Conservation (phyloP, 2,113 vertebrate species). For the Todiramphus saurophagus region DNA sequence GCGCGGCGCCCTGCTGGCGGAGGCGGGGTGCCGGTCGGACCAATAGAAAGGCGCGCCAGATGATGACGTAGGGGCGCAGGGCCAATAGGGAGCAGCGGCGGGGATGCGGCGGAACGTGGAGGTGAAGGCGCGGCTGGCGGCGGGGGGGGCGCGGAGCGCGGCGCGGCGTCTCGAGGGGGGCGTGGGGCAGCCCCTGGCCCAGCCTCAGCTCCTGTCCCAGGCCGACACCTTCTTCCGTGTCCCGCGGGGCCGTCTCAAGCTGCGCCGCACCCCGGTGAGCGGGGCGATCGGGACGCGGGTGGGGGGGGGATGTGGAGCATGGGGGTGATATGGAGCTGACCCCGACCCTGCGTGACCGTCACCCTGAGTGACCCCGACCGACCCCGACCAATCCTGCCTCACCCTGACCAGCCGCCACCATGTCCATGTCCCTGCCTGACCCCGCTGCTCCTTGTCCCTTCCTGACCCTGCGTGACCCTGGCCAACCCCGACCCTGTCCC, state of each 20-base stretch:
- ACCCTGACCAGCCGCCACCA: too few relatives aligned
- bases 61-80: rapidly evolving
- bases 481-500: neutral
- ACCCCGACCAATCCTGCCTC: too few relatives aligned
- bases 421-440: neutral
- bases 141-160: slow-evolving; percentile 6
- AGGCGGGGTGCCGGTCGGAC: neutral
- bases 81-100: neutral
- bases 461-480: neutral
- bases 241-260: slow-evolving; percentile 77
- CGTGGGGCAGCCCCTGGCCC: neutral
- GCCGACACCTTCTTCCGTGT: slow-evolving; percentile 81
- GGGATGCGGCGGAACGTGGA: slow-evolving; percentile 83
- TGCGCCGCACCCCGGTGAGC: slow-evolving; percentile 73
- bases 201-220: slow-evolving; percentile 47
- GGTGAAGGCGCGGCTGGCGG: slow-evolving; percentile 77
- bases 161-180: slow-evolving; percentile 54
- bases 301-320: too few relatives aligned
- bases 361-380: too few relatives aligned
- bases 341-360: too few relatives aligned
- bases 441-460: neutral
- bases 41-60: neutral
- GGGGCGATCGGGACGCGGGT: neutral
- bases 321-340: too few relatives aligned
- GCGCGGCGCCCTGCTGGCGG: too few relatives aligned